These are phyloP conservation scores for Acanthosepion esculentum DNA, from an alignment of 2,888 invertebrate genomes.

Conservation along the genomic window DNA sequence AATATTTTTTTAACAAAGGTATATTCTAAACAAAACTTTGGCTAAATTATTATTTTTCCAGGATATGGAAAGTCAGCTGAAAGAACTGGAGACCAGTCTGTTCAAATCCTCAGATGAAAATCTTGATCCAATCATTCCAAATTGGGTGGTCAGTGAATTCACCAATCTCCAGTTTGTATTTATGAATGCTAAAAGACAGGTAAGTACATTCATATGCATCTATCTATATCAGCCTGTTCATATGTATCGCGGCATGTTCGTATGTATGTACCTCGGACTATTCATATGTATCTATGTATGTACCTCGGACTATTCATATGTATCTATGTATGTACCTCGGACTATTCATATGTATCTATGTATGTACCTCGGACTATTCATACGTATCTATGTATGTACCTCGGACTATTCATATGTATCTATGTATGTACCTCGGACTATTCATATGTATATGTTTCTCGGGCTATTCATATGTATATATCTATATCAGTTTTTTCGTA, in stretches of 20 bases:
- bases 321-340: too few species aligned
- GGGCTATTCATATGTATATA: too few species aligned
- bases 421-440: too few species aligned
- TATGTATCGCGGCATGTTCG: too few species aligned
- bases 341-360: too few species aligned
- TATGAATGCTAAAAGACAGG: slow-evolving; percentile 42
- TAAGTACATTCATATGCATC: neutral
- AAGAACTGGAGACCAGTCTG: slow-evolving; percentile 68
- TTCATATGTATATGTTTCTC: too few species aligned
- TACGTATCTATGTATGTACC: too few species aligned
- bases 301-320: neutral
- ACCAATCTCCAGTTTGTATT: slow-evolving; percentile 37
- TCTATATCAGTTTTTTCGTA: too few species aligned
- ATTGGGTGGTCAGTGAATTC: slow-evolving; percentile 41
- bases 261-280: neutral
- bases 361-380: too few species aligned
- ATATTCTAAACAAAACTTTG: neutral
- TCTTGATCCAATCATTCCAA: neutral
- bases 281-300: neutral
- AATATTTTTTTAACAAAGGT: neutral
- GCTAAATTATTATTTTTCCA: neutral
- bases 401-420: neutral
- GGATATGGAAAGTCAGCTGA: slow-evolving; percentile 58
- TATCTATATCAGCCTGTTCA: neutral
- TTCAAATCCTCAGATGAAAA: slow-evolving; percentile 53